These are phyloP conservation scores for Notechis scutatus DNA, from an alignment of 2,113 vertebrate genomes.

Conservation along the genomic window DNA sequence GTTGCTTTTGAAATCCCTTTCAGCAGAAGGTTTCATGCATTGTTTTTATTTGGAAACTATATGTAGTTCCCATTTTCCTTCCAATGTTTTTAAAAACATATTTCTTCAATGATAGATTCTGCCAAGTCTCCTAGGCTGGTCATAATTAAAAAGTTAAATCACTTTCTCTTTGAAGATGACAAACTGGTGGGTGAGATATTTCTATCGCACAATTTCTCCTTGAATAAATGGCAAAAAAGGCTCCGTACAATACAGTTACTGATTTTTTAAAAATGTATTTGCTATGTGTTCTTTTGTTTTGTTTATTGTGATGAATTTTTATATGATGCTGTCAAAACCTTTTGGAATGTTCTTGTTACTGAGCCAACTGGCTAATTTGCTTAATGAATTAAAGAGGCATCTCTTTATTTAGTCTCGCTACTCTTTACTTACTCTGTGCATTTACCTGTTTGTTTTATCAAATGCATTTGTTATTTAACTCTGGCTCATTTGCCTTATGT, in stretches of 20 bases:
- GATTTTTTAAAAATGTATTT: not conserved
- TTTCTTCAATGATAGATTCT: not conserved
- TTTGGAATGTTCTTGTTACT: not conserved
- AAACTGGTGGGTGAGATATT: not conserved
- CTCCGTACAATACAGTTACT: not conserved
- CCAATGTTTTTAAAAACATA: not conserved
- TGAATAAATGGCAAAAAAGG: not conserved
- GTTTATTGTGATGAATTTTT: not conserved
- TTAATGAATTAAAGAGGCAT: not conserved
- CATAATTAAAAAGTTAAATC: not conserved
- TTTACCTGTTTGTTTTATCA: not conserved
- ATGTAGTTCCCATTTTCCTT: not conserved
- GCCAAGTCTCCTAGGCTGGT: not conserved
- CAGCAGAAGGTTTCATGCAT: not conserved
- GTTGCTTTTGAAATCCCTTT: not conserved
- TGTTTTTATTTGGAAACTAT: conserved; percentile 6
- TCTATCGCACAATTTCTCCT: not conserved
- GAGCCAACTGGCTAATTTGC: conserved; percentile 7
- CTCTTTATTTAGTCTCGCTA: not conserved
- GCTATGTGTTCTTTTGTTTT: not conserved
- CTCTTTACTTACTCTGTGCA: not conserved
- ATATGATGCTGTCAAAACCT: not conserved
- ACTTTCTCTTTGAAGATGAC: not conserved
- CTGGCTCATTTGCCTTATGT: not conserved
- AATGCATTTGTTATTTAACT: not conserved